Percentiles rank a stretch among this genome's conserved stretches.
phyloP scores from a whole-genome alignment of 1,140 invertebrate genomes.

The Trichonephila clavata region DNA sequence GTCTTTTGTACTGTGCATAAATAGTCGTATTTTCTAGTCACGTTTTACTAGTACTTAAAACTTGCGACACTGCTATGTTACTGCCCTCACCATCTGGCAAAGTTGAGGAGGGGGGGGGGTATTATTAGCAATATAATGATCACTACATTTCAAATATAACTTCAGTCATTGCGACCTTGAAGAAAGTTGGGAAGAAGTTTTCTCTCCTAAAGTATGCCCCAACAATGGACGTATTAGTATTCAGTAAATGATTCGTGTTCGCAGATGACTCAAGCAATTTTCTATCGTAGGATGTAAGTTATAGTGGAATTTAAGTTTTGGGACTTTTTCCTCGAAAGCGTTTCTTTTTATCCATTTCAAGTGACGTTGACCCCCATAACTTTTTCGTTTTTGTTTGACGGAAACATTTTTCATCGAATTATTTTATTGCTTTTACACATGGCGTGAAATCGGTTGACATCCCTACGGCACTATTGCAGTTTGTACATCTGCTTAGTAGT shows the following conservation, averaged over 20 bases:
- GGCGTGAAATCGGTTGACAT: constrained; percentile 4
- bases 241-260: constrained; percentile 28
- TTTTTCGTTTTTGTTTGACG: constrained; percentile 7
- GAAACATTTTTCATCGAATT: constrained; percentile 52
- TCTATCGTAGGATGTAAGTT: constrained; percentile 24
- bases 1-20: neutral
- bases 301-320: constrained; percentile 33
- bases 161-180: constrained; percentile 25
- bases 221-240: constrained; percentile 36
- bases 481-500: constrained; percentile 41
- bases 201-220: constrained; percentile 35
- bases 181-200: neutral
- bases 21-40: neutral
- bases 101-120: neutral
- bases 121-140: constrained; percentile 19
- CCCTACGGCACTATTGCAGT: constrained; percentile 4
- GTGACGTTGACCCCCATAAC: constrained; percentile 43
- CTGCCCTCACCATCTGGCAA: constrained; percentile 20
- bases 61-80: neutral
- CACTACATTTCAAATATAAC: constrained; percentile 26
- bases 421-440: constrained; percentile 42
- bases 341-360: constrained; percentile 37
- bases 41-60: neutral
- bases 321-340: constrained; percentile 27
- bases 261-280: constrained; percentile 18